Conservation (phyloP, 2,888 invertebrate genomes). For the Elgonia sp. region DNA sequence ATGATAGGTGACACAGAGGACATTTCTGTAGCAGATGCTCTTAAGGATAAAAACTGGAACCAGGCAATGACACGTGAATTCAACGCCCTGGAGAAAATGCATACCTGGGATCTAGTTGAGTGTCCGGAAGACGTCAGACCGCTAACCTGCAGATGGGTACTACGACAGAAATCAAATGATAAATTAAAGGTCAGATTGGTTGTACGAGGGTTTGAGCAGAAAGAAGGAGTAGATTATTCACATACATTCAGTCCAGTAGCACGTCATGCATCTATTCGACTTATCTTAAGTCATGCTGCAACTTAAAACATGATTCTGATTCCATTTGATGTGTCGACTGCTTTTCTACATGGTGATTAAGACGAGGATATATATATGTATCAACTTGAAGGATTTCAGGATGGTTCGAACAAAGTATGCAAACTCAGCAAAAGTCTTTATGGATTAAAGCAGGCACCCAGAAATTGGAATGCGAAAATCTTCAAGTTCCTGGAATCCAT, state of each 20-base stretch:
- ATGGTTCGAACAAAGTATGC: background rate
- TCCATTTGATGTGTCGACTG: background rate
- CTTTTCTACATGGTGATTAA: background rate
- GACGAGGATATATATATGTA: background rate
- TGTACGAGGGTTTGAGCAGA: slow-evolving; percentile 80
- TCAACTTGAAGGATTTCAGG: background rate
- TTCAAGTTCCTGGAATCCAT: background rate
- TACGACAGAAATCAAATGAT: background rate
- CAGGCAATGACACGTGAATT: slow-evolving; percentile 55
- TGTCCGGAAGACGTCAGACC: slow-evolving; percentile 74
- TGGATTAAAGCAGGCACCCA: background rate
- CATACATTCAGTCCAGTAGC: slow-evolving; percentile 81
- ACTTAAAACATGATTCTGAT: background rate
- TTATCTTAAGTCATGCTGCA: background rate
- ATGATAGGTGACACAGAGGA: background rate
- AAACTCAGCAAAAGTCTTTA: background rate
- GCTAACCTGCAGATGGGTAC: slow-evolving; percentile 53
- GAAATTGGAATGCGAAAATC: slow-evolving; percentile 48
- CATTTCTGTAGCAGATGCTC: background rate
- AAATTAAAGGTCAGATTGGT: slow-evolving; percentile 66
- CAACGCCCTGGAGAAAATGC: slow-evolving; percentile 74
- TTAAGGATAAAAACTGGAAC: background rate
- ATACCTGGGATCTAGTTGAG: slow-evolving; percentile 78
- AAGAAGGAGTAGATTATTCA: slow-evolving; percentile 78
- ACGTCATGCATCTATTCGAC: background rate